These are phyloP conservation scores for Thymelicus lineola DNA, from an alignment of 2,888 invertebrate genomes.

Conservation along the genomic window DNA sequence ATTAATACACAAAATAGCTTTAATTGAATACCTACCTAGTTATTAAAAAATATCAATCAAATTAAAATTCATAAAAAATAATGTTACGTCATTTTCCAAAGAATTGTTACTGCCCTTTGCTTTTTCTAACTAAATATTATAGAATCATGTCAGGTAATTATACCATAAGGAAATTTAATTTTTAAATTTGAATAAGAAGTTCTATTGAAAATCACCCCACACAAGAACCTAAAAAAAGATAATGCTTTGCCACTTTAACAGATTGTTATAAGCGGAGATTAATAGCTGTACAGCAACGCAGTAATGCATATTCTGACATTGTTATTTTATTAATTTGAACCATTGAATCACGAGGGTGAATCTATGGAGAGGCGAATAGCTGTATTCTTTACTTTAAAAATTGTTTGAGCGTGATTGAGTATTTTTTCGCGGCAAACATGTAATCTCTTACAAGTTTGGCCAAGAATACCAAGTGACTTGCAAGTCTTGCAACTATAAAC, in stretches of 20 bases:
- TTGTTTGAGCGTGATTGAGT: constrained; percentile 32
- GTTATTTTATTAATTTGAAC: constrained; percentile 13
- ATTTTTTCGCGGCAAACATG: constrained; percentile 25
- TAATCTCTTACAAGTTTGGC: not conserved
- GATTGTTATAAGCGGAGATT: constrained; percentile 24
- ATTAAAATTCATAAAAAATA: not conserved
- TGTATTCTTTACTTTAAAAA: constrained; percentile 26
- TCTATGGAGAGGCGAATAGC: not conserved
- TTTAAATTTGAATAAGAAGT: constrained; percentile 7
- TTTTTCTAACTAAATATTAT: not conserved
- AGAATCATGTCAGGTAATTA: constrained; percentile 12
- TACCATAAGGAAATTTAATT: constrained; percentile 7
- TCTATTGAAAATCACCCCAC: constrained; percentile 9
- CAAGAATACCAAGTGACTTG: constrained; percentile 22
- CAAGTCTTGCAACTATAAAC: not conserved
- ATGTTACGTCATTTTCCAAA: not conserved
- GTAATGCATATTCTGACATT: constrained; percentile 8
- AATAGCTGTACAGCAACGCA: constrained; percentile 22
- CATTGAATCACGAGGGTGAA: constrained; percentile 20
- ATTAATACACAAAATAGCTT: too few relatives aligned
- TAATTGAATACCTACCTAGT: too few relatives aligned
- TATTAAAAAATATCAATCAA: too few relatives aligned
- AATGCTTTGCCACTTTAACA: constrained; percentile 1
- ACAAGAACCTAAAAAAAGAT: not conserved
- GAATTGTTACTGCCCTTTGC: too few relatives aligned